Conservation (phyloP, 2,113 vertebrate genomes). For the Capreolus pygargus region DNA sequence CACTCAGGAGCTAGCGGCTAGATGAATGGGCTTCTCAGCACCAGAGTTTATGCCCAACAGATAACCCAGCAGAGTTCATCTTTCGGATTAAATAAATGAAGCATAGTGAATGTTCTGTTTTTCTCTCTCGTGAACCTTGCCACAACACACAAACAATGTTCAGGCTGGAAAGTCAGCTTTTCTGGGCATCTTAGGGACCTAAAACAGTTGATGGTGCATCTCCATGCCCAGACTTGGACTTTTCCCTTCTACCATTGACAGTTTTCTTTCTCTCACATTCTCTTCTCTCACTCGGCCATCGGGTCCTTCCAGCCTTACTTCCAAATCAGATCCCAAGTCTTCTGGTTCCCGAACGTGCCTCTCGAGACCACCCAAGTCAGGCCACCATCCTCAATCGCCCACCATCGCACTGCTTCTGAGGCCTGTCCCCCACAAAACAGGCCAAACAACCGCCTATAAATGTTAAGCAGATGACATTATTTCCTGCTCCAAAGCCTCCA, state of each 20-base stretch:
- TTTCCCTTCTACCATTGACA: neutral
- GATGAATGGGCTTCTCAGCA: slow-evolving; percentile 1
- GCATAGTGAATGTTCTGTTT: slow-evolving; percentile 22
- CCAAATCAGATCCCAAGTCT: neutral
- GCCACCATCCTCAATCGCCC: neutral
- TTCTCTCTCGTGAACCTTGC: neutral
- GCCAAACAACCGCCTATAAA: neutral
- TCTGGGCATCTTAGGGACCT: neutral
- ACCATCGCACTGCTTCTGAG: neutral
- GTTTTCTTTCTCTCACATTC: neutral
- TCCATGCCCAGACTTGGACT: neutral
- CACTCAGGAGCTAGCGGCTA: neutral
- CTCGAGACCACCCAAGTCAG: neutral
- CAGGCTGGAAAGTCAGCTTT: neutral
- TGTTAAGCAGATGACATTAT: neutral
- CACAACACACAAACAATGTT: neutral
- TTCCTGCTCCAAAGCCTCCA: neutral
- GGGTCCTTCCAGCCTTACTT: neutral
- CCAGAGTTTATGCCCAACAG: slow-evolving; percentile 7
- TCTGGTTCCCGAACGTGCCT: neutral
- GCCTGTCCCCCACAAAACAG: neutral
- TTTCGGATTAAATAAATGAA: slow-evolving; percentile 42
- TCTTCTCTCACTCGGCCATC: rapidly evolving
- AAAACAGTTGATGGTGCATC: rapidly evolving
- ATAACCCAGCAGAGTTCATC: neutral